Base-by-base conservation (phyloP, 2,888 invertebrate species). In the Sceliomorpha sp. region DNA sequence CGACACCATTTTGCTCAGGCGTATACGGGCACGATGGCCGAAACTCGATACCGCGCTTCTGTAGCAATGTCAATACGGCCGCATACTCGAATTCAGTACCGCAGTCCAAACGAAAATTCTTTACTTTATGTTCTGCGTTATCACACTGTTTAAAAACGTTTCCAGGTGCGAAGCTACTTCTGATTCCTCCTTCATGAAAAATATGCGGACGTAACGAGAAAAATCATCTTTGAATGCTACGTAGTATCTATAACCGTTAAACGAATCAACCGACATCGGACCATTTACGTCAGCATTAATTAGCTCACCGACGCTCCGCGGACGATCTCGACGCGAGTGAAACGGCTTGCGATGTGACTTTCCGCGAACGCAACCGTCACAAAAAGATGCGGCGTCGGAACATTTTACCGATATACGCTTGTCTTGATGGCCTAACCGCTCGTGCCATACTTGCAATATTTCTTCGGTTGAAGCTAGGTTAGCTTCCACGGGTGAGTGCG, bases 201-300 rank as follows among this genome's bases (percentile, higher is more conserved):
- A 75, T 39, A 73, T 66, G 9, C 70, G 59, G 31, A 66, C 36
- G 27, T 29, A 74, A 12, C 69, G 66, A 6, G 72, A 69, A 45
- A 40, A 73, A 24, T 73, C 71, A 24, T 73, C 73, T 62, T 73
- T 73, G 24, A 73, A 75, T 8, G 45, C 27, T 6, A 76, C 71
- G 32, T 67, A 74, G 47, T 72, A 75, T 12, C 64, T 59, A 17
- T 60, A 71, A 34, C 69, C 70, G 29, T 64, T 62, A 13, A 75
- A 59, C 3, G 73, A 75, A 20, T 72, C 17, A 5, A 50, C 40
- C 6, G 67, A 73, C 72, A 74, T 77, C 7, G 74, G 73, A 5
- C 73, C 73, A 29, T 73, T 72, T 9, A 74, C 72, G 42, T 76
- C 75, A 5, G 73, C 59, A 31, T 75, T 60, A n/a, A 73, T 75